These are phyloP conservation scores for Caenorhabditis zanzibari DNA, from an alignment of 2,888 invertebrate genomes.

Conservation along the genomic window DNA sequence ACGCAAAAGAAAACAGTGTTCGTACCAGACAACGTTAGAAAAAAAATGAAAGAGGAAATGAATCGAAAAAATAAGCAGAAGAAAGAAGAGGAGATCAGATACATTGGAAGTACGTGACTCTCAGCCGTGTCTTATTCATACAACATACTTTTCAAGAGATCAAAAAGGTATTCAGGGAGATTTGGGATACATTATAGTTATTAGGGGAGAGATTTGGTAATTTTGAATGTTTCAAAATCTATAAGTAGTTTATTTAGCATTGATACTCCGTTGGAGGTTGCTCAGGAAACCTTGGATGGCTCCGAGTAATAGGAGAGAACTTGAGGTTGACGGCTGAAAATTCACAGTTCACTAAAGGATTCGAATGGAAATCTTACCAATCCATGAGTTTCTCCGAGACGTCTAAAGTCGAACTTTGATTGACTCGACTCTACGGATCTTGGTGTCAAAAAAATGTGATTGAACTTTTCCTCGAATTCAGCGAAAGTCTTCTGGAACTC, in stretches of 20 bases:
- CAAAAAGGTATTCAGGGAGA: background rate
- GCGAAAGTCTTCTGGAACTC: background rate
- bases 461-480: background rate
- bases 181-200: background rate
- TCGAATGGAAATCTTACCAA: conserved; percentile 2
- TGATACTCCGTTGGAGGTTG: too few species aligned
- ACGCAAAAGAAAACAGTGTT: background rate
- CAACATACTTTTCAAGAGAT: background rate
- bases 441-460: background rate
- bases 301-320: too few species aligned
- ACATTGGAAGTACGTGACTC: conserved; percentile 19
- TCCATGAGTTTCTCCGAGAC: background rate
- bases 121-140: background rate
- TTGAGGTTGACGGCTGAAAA: background rate
- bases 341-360: background rate
- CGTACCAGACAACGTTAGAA: conserved; percentile 9
- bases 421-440: background rate
- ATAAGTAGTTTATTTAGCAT: too few species aligned
- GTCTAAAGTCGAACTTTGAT: conserved; percentile 1
- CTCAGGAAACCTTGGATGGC: too few species aligned
- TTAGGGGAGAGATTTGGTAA: too few species aligned
- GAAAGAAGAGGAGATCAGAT: background rate
- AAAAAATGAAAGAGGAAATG: conserved; percentile 18
- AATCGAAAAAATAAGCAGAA: background rate
- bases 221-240: too few species aligned